These are phyloP conservation scores for Limnephilus rhombicus DNA, from an alignment of 2,888 invertebrate genomes.

Conservation along the genomic window DNA sequence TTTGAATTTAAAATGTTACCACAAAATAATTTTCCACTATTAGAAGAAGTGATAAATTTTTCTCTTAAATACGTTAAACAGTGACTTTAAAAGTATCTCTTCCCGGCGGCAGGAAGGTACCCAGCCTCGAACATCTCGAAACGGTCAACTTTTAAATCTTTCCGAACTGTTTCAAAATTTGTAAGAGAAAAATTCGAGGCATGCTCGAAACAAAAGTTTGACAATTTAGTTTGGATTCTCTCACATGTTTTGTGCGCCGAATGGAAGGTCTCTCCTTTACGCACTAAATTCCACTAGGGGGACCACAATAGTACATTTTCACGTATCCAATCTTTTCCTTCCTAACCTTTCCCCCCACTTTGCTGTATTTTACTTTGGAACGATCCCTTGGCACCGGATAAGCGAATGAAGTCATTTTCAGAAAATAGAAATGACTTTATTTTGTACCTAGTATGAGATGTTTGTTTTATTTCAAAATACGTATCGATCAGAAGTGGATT, in stretches of 20 bases:
- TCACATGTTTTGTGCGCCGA: conserved; percentile 13
- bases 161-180: neutral
- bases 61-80: too few relatives aligned
- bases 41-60: too few relatives aligned
- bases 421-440: conserved; percentile 34
- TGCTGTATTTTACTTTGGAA: conserved; percentile 29
- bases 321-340: conserved; percentile 37
- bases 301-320: conserved; percentile 36
- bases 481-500: too few relatives aligned
- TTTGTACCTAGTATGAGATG: conserved; percentile 13
- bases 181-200: neutral
- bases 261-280: conserved; percentile 9
- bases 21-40: too few relatives aligned
- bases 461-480: too few relatives aligned
- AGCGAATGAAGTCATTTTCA: conserved; percentile 27
- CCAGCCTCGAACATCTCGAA: neutral
- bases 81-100: too few relatives aligned
- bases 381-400: conserved; percentile 36
- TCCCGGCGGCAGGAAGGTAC: too few relatives aligned
- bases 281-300: conserved; percentile 23
- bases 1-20: too few relatives aligned
- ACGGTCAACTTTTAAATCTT: neutral
- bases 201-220: conserved; percentile 3
- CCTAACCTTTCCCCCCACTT: conserved; percentile 31
- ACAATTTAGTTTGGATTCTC: neutral